Conservation (phyloP, 1,140 invertebrate genomes). For the Oedothorax gibbosus region DNA sequence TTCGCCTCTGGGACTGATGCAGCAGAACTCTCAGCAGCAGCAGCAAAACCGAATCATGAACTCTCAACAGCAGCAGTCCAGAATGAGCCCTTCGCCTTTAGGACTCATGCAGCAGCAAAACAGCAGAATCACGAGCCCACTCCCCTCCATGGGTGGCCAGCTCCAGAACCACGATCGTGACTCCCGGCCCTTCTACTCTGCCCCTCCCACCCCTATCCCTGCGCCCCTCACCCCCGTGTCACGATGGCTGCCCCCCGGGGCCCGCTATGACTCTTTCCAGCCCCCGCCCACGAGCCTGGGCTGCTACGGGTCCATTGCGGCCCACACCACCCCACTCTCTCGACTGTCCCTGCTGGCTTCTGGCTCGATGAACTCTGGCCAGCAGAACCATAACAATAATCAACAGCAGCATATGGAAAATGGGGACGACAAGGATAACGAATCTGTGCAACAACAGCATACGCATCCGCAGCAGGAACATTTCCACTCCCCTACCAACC, state of each 20-base stretch:
- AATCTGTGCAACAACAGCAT: conserved; percentile 28
- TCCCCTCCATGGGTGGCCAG: conserved; percentile 25
- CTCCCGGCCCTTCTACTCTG: conserved; percentile 59
- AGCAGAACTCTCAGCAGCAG: no score
- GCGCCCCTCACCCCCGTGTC: conserved; percentile 54
- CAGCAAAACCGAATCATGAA: conserved; percentile 25
- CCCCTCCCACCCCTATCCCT: conserved; percentile 58
- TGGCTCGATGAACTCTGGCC: conserved; percentile 40
- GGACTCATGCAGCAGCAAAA: not conserved
- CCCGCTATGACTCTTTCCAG: conserved; percentile 57
- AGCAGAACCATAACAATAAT: conserved; percentile 28
- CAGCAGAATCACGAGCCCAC: not conserved
- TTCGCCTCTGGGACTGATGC: conserved; percentile 17
- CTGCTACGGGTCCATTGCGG: conserved; percentile 54
- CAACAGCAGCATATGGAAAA: conserved; percentile 47
- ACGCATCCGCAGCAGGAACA: conserved; percentile 35
- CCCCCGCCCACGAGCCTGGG: conserved; percentile 35
- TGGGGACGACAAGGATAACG: conserved; percentile 39
- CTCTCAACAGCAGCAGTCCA: conserved; percentile 27
- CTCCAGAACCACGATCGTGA: conserved; percentile 47
- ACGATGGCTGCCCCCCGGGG: conserved; percentile 51
- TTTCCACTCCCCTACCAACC: conserved; percentile 58
- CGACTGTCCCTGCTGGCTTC: conserved; percentile 58
- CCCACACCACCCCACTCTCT: conserved; percentile 57
- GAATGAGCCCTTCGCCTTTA: conserved; percentile 44